Evolutionary conservation across 2,797 vertebrate species (phyloP).

Genomic region (Cercopithecus diana): DNA sequence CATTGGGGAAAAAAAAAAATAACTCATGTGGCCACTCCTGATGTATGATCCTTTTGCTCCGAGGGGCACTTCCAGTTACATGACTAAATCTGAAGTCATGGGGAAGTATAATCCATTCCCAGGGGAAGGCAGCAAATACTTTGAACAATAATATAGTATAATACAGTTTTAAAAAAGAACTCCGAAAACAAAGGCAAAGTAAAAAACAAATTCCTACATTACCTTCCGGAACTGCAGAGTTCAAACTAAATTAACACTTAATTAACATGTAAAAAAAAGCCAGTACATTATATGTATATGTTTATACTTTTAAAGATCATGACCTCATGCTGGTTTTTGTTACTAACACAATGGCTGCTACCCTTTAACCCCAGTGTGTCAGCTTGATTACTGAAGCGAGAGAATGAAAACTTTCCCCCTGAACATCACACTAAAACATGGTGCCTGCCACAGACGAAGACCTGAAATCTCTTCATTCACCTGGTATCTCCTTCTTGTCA

Average conservation of each 20-base stretch:
- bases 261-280: background rate
- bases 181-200: background rate
- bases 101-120: background rate
- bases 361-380: background rate
- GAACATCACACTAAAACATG: background rate
- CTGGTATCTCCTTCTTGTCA: background rate
- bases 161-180: background rate
- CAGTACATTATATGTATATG: background rate
- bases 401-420: background rate
- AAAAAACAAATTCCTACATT: background rate
- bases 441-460: background rate
- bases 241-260: background rate
- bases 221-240: background rate
- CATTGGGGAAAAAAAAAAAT: background rate
- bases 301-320: background rate
- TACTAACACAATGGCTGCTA: background rate
- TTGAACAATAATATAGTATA: background rate
- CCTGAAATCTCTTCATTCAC: background rate
- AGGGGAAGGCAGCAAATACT: background rate
- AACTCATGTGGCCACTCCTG: background rate
- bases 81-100: background rate
- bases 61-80: background rate
- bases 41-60: background rate
- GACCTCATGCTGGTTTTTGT: background rate
- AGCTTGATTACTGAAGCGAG: background rate